Base-by-base conservation (phyloP, 2,888 invertebrate genomes). In the Chrysomela aeneicollis region DNA sequence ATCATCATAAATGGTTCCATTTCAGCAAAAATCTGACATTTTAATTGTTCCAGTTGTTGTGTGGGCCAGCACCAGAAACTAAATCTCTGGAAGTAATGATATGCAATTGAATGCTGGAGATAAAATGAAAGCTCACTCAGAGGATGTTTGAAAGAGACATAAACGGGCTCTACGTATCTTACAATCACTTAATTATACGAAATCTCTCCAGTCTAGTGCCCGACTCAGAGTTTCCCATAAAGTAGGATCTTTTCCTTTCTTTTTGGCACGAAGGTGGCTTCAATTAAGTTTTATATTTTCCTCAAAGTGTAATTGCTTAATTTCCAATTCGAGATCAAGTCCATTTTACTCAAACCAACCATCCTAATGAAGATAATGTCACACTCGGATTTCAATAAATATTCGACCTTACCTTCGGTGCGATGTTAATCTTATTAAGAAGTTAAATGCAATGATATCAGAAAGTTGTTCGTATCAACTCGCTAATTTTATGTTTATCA, bases 241-340 rank as follows among this genome's bases (percentile, higher is more conserved):
- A 35, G 37, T 21, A 8, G 21, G 42, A 5, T 21, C 15, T 42
- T 21, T 8, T 15, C 12, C 37, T 42, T 37, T 42, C n/a, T 54
- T 19, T 19, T 21, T 21, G 10, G 15, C 55, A 57, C 42, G 46
- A 46, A 18, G 55, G 35, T 50, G 59, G 37, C 52, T 61, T 19
- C 61, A 61, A 61, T 64, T 61, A 49, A 64, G 57, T 64, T 64
- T 60, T 64, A 63, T 60, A 51, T 26, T 57, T 54, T 54, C 26
- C 47, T 60, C 64, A 59, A 64, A 64, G 59, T 66, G 62, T 66
- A 66, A 66, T 66, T 66, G 65, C 65, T 66, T 66, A 55, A 66
- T 66, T 66, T 59, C 42, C 52, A 55, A 54, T 35, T 46, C 26
- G 32, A 53, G 42, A 49, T 52, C 32, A 62, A 62, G 59, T 59